phyloP scores from a whole-genome alignment of 2,888 invertebrate species.

The Polyommatus icarus region DNA sequence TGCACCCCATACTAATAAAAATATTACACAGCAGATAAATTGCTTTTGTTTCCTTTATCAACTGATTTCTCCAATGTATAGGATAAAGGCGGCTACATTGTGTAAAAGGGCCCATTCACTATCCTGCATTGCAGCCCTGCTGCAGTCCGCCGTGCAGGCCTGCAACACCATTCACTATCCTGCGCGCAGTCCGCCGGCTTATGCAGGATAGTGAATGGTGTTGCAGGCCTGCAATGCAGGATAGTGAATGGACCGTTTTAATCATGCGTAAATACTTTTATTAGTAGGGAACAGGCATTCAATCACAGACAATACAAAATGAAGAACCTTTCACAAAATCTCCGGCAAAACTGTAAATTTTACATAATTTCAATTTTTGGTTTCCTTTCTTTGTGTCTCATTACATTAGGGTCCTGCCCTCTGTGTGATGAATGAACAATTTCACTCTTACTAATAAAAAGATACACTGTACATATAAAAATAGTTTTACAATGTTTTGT shows the following conservation, averaged over 20 bases:
- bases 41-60: no score
- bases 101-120: no score
- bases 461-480: neutral
- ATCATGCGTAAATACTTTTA: neutral
- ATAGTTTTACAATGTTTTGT: neutral
- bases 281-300: neutral
- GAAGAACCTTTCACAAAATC: neutral
- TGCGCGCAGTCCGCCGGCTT: no score
- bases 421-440: neutral
- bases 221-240: no score
- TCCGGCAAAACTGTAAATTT: neutral
- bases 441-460: neutral
- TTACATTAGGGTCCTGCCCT: constrained; percentile 4
- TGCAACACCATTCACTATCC: no score
- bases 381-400: neutral
- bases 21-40: neutral
- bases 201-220: no score
- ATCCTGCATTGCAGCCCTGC: no score
- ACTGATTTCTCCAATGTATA: neutral
- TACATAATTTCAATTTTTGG: constrained; percentile 3
- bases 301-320: constrained; percentile 28
- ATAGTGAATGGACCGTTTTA: no score
- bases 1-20: neutral
- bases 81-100: neutral
- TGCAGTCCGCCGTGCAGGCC: no score